These are phyloP conservation scores for Porites evermanni DNA, from an alignment of 92 coral and sea anemone genomes.

Conservation along the genomic window DNA sequence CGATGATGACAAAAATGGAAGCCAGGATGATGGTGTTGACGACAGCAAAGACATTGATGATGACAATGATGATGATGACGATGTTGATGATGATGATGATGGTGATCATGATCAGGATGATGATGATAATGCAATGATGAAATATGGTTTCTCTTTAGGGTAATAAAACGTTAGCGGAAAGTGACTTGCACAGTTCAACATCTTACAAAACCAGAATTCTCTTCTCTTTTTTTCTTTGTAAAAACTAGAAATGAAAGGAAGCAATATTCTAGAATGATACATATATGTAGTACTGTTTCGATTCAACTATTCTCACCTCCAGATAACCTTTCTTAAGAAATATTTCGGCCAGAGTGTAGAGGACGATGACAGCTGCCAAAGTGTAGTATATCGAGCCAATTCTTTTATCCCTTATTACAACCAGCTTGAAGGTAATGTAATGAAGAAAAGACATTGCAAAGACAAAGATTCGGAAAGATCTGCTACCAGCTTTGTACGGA, in stretches of 20 bases:
- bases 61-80: neutral
- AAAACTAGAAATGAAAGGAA: too few species aligned
- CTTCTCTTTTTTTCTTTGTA: too few species aligned
- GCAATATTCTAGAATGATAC: too few species aligned
- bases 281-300: too few species aligned
- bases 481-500: neutral
- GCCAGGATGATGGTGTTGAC: neutral
- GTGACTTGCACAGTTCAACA: too few species aligned
- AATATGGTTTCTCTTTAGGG: too few species aligned
- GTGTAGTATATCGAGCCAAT: conserved; percentile 87
- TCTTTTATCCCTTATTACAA: conserved; percentile 85
- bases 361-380: conserved; percentile 70
- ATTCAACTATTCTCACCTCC: conserved; percentile 62
- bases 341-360: conserved; percentile 83
- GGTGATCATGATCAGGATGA: neutral
- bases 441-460: conserved; percentile 82
- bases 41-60: neutral
- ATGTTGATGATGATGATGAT: neutral
- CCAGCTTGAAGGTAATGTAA: conserved; percentile 88
- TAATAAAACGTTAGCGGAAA: too few species aligned
- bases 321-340: conserved; percentile 89
- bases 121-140: neutral
- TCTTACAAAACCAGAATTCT: too few species aligned
- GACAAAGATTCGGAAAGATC: neutral
- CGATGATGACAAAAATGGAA: neutral